phyloP scores from a whole-genome alignment of 2,113 vertebrate genomes.

The Rafetus swinhoei region DNA sequence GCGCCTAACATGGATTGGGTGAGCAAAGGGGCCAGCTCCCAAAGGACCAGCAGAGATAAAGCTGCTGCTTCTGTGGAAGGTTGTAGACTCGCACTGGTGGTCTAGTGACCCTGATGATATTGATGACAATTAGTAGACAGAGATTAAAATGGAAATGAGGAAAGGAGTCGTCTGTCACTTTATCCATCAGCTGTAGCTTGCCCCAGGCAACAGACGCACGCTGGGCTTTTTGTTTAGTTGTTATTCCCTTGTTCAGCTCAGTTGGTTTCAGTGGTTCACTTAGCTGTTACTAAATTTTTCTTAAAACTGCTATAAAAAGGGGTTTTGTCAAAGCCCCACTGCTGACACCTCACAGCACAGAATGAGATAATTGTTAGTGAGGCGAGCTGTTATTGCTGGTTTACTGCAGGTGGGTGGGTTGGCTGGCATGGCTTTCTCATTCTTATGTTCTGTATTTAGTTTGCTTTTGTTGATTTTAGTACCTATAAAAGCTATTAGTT shows the following conservation, averaged over 20 bases:
- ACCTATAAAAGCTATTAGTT: slow-evolving; percentile 1
- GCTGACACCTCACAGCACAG: background rate
- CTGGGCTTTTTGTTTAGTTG: slow-evolving; percentile 76
- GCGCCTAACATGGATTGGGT: slow-evolving; percentile 2
- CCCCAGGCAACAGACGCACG: slow-evolving; percentile 75
- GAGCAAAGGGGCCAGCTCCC: slow-evolving; percentile 56
- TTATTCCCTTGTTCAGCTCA: slow-evolving; percentile 75
- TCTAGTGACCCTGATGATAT: slow-evolving; percentile 76
- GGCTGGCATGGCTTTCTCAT: background rate
- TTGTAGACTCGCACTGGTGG: slow-evolving; percentile 66
- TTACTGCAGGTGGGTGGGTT: background rate
- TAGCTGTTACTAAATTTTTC: slow-evolving; percentile 58
- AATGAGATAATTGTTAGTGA: background rate
- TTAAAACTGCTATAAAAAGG: slow-evolving; percentile 47
- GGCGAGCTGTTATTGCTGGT: background rate
- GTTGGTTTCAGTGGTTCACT: slow-evolving; percentile 50
- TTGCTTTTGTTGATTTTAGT: slow-evolving; percentile 53
- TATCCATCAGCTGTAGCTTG: slow-evolving; percentile 78
- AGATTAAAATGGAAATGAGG: slow-evolving; percentile 81
- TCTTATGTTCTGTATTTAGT: background rate
- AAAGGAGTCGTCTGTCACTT: slow-evolving; percentile 75
- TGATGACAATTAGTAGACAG: slow-evolving; percentile 79
- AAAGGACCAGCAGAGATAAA: slow-evolving; percentile 44
- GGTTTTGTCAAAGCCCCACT: background rate
- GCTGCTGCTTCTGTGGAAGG: slow-evolving; percentile 23